Evolutionary conservation across 2,888 invertebrate species (phyloP).

Genomic region (Idaea dimidiata): DNA sequence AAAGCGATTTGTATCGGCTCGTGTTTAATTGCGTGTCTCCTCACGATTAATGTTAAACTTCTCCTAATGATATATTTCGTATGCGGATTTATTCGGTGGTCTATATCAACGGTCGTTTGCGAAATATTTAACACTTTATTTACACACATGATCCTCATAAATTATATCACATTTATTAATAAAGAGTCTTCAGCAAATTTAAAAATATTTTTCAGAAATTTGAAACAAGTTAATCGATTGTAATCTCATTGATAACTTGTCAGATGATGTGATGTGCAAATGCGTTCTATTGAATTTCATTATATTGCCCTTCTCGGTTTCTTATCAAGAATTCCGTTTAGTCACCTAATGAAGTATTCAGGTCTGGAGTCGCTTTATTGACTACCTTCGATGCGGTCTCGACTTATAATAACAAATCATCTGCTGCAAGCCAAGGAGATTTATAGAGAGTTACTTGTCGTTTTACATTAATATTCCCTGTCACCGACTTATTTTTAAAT

Average conservation of each 20-base stretch:
- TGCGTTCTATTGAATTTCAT: slow-evolving; percentile 42
- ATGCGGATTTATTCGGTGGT: slow-evolving; percentile 6
- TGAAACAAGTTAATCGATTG: slow-evolving; percentile 18
- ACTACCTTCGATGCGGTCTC: slow-evolving; percentile 42
- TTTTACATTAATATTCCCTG: slow-evolving; percentile 44
- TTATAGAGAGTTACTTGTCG: slow-evolving; percentile 52
- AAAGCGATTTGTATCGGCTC: slow-evolving; percentile 44
- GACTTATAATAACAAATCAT: slow-evolving; percentile 57
- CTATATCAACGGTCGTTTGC: background rate
- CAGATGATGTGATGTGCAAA: slow-evolving; percentile 45
- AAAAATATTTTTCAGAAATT: slow-evolving; percentile 5
- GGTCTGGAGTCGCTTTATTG: slow-evolving; percentile 38
- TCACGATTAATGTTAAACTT: slow-evolving; percentile 47
- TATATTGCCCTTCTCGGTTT: slow-evolving; percentile 43
- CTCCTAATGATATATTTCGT: slow-evolving; percentile 43
- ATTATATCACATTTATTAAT: background rate
- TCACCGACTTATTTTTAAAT: slow-evolving; percentile 42
- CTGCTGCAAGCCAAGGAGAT: slow-evolving; percentile 50
- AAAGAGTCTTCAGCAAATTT: background rate
- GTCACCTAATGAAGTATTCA: slow-evolving; percentile 78
- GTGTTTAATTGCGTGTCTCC: slow-evolving; percentile 50
- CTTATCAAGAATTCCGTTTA: slow-evolving; percentile 60
- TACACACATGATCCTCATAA: background rate
- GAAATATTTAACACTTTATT: slow-evolving; percentile 1
- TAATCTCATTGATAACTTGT: slow-evolving; percentile 17